Evolutionary conservation across 2,113 vertebrate genomes (phyloP).

Genomic region (Oenanthe oenanthe): DNA sequence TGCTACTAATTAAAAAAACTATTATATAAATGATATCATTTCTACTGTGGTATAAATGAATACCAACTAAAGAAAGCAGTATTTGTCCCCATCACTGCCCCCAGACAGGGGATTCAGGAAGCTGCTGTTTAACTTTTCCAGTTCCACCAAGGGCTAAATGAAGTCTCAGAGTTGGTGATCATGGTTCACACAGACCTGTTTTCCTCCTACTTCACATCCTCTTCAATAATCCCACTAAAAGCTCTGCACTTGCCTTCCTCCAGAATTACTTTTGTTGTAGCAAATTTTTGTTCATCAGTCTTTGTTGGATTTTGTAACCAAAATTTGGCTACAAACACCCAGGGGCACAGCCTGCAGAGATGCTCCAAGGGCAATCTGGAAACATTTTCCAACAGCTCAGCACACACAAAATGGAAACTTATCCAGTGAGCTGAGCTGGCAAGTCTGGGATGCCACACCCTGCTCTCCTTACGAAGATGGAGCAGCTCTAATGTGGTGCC

Average conservation of each 20-base stretch:
- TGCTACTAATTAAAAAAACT: neutral
- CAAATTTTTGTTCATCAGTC: neutral
- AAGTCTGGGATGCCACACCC: neutral
- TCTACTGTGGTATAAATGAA: neutral
- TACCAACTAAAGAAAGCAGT: neutral
- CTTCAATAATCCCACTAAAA: neutral
- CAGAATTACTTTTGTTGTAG: neutral
- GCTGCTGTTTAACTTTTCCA: neutral
- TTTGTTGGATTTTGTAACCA: too few relatives aligned
- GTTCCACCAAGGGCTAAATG: neutral
- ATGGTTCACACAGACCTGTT: neutral
- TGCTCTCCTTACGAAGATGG: rapidly evolving
- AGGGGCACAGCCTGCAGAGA: neutral
- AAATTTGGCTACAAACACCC: neutral
- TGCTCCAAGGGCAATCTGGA: neutral
- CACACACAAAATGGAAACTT: neutral
- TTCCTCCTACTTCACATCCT: neutral
- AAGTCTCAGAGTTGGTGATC: neutral
- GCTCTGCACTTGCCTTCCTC: neutral
- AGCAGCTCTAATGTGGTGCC: neutral
- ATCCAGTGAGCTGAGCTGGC: neutral
- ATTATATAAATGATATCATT: neutral
- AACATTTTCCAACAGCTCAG: neutral
- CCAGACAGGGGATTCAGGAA: neutral
- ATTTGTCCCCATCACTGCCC: neutral